phyloP scores from a whole-genome alignment of 2,113 vertebrate species.

The Phrynosoma blainvillii region DNA sequence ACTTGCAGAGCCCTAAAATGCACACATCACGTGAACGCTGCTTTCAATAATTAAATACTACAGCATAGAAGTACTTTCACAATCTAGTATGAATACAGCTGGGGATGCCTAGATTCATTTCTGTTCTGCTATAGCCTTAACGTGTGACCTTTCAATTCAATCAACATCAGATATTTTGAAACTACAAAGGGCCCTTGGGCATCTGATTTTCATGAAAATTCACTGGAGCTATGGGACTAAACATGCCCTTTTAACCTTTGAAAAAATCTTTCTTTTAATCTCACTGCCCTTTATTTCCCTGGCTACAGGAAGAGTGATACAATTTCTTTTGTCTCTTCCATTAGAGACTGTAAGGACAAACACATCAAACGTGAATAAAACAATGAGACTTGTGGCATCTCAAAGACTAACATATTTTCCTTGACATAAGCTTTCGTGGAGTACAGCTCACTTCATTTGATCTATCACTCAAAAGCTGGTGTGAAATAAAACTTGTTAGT shows the following conservation, averaged over 20 bases:
- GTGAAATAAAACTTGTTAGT: too few relatives aligned
- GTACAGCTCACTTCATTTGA: too few relatives aligned
- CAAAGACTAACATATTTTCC: neutral
- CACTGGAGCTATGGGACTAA: neutral
- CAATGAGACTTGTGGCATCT: neutral
- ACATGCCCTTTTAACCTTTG: conserved; percentile 25
- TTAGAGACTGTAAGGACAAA: neutral
- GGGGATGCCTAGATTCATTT: conserved; percentile 10
- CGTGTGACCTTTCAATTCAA: conserved; percentile 38
- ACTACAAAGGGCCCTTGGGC: conserved; percentile 26
- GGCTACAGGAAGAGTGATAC: neutral
- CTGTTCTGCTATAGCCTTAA: conserved; percentile 21
- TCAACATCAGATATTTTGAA: conserved; percentile 26
- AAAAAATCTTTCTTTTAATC: conserved; percentile 22
- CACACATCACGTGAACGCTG: neutral
- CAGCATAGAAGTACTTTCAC: neutral
- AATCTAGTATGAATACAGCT: neutral
- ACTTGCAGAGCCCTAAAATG: neutral
- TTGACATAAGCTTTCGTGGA: too few relatives aligned
- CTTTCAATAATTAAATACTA: conserved; percentile 5
- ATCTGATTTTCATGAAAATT: conserved; percentile 38
- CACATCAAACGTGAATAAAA: neutral
- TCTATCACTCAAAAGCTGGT: too few relatives aligned
- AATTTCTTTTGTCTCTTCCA: neutral
- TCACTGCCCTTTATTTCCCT: conserved; percentile 12